These are phyloP conservation scores for Chouioia cunea DNA, from an alignment of 2,888 invertebrate species.

Conservation along the genomic window DNA sequence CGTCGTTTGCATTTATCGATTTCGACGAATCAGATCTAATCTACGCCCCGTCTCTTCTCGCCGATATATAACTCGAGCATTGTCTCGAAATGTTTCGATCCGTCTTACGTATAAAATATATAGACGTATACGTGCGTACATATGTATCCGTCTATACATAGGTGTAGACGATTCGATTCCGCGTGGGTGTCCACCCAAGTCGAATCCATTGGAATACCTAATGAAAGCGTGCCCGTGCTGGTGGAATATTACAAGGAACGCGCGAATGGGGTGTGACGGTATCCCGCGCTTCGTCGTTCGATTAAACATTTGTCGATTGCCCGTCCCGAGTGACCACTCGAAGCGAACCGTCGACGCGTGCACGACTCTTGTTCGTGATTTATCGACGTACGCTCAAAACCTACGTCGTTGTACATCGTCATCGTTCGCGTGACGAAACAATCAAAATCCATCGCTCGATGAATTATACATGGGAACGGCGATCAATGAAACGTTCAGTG, in stretches of 20 bases:
- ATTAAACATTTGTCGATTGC: constrained; percentile 23
- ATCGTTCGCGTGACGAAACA: too few relatives aligned
- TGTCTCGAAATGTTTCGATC: constrained; percentile 38
- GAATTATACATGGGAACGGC: too few relatives aligned
- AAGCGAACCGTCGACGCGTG: background rate
- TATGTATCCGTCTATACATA: constrained; percentile 3
- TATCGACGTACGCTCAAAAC: constrained; percentile 2
- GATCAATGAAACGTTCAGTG: too few relatives aligned
- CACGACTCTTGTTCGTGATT: constrained; percentile 17
- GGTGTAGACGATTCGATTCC: constrained; percentile 21
- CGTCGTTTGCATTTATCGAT: constrained; percentile 35
- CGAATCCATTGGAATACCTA: constrained; percentile 41
- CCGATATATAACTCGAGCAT: constrained; percentile 25
- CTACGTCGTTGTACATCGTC: too few relatives aligned
- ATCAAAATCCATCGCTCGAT: too few relatives aligned
- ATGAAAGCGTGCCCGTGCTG: constrained; percentile 26
- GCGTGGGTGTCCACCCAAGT: constrained; percentile 45
- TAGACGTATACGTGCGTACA: constrained; percentile 8
- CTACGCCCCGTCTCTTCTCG: background rate
- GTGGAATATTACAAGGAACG: constrained; percentile 25
- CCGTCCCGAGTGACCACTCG: background rate
- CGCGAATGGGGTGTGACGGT: background rate
- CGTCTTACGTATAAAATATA: background rate
- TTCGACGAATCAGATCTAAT: constrained; percentile 36
- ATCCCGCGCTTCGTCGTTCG: constrained; percentile 13